Percentiles rank a stretch among this genome's conserved stretches.
Conservation (phyloP, 2,113 vertebrate genomes). For the Neogobius melanostomus region DNA sequence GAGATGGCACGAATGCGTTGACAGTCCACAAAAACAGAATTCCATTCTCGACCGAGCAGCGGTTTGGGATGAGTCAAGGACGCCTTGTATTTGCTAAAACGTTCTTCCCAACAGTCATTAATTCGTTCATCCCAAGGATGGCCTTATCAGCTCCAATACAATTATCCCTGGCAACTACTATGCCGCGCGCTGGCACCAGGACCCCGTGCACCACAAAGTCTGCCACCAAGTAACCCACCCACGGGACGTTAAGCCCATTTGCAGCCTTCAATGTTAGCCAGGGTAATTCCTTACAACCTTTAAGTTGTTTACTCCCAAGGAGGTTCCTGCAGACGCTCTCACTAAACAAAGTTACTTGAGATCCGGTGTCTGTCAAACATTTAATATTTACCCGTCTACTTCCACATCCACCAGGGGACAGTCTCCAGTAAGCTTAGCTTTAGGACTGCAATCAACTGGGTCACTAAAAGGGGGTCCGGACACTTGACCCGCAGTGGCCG, state of each 20-base stretch:
- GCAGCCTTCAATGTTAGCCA: background rate
- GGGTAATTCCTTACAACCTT: background rate
- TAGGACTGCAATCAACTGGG: too few species aligned
- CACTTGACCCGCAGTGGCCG: too few species aligned
- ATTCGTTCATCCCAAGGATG: too few species aligned
- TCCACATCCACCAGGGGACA: too few species aligned
- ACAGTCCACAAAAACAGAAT: too few species aligned
- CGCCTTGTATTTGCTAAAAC: background rate
- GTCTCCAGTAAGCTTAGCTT: too few species aligned
- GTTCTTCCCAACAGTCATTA: conserved; percentile 3
- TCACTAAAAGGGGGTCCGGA: too few species aligned
- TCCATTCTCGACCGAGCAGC: too few species aligned
- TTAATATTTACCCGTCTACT: too few species aligned
- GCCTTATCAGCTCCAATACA: too few species aligned
- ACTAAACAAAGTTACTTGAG: background rate
- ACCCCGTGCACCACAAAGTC: background rate
- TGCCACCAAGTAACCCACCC: background rate
- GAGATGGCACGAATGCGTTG: too few species aligned
- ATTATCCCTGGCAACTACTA: too few species aligned
- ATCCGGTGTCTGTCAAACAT: background rate
- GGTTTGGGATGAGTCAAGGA: background rate
- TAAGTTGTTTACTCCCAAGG: background rate
- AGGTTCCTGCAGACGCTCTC: background rate
- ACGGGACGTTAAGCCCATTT: conserved; percentile 1
- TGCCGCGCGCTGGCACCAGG: background rate